A percentile compares a stretch with the other conserved stretches of the same genome.
Conservation (phyloP, 2,888 invertebrate species). For the Ochlodes sylvanus region DNA sequence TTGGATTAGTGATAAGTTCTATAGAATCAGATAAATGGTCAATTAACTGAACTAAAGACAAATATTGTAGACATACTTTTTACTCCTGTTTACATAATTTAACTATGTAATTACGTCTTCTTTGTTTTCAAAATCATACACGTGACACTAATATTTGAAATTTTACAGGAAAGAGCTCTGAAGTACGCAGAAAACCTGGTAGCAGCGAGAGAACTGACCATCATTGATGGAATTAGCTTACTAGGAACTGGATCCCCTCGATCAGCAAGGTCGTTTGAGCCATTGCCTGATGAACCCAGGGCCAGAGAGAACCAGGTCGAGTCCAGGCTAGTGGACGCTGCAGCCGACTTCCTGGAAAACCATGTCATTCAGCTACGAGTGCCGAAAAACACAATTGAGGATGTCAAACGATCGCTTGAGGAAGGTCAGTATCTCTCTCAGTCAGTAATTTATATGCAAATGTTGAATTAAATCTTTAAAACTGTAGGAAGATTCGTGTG, state of each 20-base stretch:
- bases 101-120: no score
- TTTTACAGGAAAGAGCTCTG: slow-evolving; percentile 88
- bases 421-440: slow-evolving; percentile 87
- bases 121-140: no score
- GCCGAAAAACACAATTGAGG: slow-evolving; percentile 89
- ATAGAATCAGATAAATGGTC: no score
- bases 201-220: slow-evolving; percentile 80
- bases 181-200: slow-evolving; percentile 87
- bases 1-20: no score
- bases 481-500: no score
- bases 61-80: no score
- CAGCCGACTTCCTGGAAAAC: slow-evolving; percentile 91
- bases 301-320: slow-evolving; percentile 91
- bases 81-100: no score
- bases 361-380: slow-evolving; percentile 93
- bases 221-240: slow-evolving; percentile 86
- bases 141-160: neutral
- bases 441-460: neutral
- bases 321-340: slow-evolving; percentile 89
- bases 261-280: slow-evolving; percentile 86
- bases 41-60: no score
- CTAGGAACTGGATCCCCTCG: slow-evolving; percentile 80
- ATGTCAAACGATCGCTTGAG: slow-evolving; percentile 91
- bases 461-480: no score
- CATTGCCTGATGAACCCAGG: slow-evolving; percentile 88